Percentiles rank a stretch among this genome's conserved stretches.
These are phyloP conservation scores for Bugulina stolonifera DNA, from an alignment of 2,888 invertebrate genomes.

Conservation along the genomic window DNA sequence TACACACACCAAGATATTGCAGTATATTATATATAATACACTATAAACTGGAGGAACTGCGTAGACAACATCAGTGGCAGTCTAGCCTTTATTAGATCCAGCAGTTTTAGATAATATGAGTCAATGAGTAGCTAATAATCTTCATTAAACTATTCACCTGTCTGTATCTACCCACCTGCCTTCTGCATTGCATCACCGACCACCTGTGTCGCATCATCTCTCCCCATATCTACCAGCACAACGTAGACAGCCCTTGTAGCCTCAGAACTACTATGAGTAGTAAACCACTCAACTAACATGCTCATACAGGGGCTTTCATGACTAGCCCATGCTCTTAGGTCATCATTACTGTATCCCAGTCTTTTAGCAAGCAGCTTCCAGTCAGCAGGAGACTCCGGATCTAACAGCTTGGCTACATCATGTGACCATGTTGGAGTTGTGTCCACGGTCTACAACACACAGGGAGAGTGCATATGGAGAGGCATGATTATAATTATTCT, in stretches of 20 bases:
- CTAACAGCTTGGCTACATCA: slow-evolving; percentile 44
- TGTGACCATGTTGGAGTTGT: slow-evolving; percentile 46
- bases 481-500: no score
- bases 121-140: no score
- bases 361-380: slow-evolving; percentile 46
- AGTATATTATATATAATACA: neutral
- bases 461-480: no score
- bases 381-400: slow-evolving; percentile 40
- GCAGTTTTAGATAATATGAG: no score
- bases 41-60: no score
- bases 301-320: slow-evolving; percentile 48
- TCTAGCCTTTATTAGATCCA: no score
- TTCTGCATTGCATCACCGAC: slow-evolving; percentile 46
- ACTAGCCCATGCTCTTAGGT: slow-evolving; percentile 45
- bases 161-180: no score
- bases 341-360: slow-evolving; percentile 46
- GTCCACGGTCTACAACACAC: slow-evolving; percentile 16
- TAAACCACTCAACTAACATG: slow-evolving; percentile 48
- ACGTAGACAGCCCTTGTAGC: slow-evolving; percentile 39
- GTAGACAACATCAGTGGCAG: no score
- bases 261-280: slow-evolving; percentile 46
- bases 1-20: neutral
- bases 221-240: slow-evolving; percentile 45
- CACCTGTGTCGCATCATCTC: slow-evolving; percentile 42
- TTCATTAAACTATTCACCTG: no score